Percentiles rank a stretch among this genome's conserved stretches.
phyloP scores from a whole-genome alignment of 2,888 invertebrate genomes.

The Portevinia maculata region DNA sequence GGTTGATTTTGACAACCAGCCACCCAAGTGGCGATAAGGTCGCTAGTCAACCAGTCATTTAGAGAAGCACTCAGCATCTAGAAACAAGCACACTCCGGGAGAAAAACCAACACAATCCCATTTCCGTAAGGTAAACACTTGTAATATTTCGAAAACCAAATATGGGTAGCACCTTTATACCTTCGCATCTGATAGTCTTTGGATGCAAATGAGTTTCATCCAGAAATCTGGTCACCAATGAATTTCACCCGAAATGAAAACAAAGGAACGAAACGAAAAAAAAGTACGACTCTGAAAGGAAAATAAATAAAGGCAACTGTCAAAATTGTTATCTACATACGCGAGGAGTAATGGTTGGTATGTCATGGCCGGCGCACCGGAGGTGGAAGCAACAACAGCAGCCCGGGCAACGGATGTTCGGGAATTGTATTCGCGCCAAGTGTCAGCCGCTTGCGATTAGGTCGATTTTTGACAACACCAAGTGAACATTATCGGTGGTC shows the following conservation, averaged over 20 bases:
- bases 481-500: slow-evolving; percentile 48
- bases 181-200: slow-evolving; percentile 11
- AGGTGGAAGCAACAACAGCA: slow-evolving; percentile 34
- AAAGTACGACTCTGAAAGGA: slow-evolving; percentile 12
- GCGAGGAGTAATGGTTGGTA: slow-evolving; percentile 46
- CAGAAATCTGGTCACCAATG: slow-evolving; percentile 61
- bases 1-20: slow-evolving; percentile 32
- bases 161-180: slow-evolving; percentile 27
- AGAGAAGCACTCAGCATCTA: slow-evolving; percentile 46
- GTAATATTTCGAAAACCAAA: slow-evolving; percentile 50
- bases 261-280: slow-evolving; percentile 9
- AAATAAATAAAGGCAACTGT: slow-evolving; percentile 66
- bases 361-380: slow-evolving; percentile 55
- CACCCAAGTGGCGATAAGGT: slow-evolving; percentile 57
- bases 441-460: slow-evolving; percentile 57
- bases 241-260: slow-evolving; percentile 44
- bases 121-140: slow-evolving; percentile 51
- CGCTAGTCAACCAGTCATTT: slow-evolving; percentile 49
- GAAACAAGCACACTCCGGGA: slow-evolving; percentile 24
- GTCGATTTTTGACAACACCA: slow-evolving; percentile 52
- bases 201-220: slow-evolving; percentile 62
- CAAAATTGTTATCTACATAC: slow-evolving; percentile 59
- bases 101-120: slow-evolving; percentile 49
- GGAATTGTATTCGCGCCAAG: slow-evolving; percentile 45
- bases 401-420: slow-evolving; percentile 48